Conservation (phyloP, 1,140 invertebrate species). For the Pissodes strobi region DNA sequence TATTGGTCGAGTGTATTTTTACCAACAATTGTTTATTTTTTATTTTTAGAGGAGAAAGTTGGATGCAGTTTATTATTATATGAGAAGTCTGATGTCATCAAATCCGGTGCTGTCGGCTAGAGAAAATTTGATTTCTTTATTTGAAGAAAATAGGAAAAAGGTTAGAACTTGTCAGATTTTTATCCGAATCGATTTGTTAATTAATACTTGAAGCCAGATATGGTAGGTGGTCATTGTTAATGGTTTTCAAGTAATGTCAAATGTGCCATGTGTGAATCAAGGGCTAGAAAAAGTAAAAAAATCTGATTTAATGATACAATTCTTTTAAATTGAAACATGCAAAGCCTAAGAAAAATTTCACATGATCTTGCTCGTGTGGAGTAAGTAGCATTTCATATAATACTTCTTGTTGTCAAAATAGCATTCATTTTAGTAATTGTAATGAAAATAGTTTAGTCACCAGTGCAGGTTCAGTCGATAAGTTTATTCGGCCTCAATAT, state of each 20-base stretch:
- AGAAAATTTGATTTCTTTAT: constrained; percentile 84
- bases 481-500: no score
- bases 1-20: neutral
- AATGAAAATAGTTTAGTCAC: no score
- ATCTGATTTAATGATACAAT: no score
- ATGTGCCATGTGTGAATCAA: no score
- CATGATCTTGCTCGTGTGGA: no score
- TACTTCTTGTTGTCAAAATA: no score
- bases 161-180: constrained; percentile 57
- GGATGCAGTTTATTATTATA: constrained; percentile 97
- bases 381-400: no score
- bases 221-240: no score
- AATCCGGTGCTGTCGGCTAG: constrained; percentile 89
- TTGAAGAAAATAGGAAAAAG: constrained; percentile 94
- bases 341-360: no score
- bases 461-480: constrained; percentile 25
- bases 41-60: constrained; percentile 81
- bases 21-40: neutral
- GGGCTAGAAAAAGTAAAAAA: neutral
- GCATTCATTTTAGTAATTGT: no score
- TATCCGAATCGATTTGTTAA: neutral
- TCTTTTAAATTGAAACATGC: no score
- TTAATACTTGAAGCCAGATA: constrained; percentile 19
- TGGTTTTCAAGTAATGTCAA: no score
- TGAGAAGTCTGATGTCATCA: constrained; percentile 90